These are phyloP conservation scores for Pollenia labialis DNA, from an alignment of 2,888 invertebrate genomes.

Conservation along the genomic window DNA sequence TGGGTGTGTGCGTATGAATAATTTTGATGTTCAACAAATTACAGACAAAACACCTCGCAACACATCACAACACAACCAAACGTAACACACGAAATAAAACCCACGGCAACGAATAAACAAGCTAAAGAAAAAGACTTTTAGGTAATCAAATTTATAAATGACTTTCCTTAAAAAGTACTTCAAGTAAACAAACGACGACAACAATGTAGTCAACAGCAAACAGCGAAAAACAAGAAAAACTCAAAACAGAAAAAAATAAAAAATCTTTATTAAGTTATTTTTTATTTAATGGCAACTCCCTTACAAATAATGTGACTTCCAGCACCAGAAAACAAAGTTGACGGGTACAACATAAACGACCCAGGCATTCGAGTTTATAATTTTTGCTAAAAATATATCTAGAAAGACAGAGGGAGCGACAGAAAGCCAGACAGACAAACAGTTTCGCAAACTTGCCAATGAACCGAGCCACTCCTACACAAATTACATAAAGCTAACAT, in stretches of 20 bases:
- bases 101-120: constrained; percentile 36
- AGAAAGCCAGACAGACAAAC: neutral
- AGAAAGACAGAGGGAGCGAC: neutral
- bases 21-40: constrained; percentile 65
- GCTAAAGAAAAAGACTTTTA: constrained; percentile 43
- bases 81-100: constrained; percentile 35
- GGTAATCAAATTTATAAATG: constrained; percentile 71
- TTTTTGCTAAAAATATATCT: constrained; percentile 13
- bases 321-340: constrained; percentile 11
- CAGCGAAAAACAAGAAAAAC: constrained; percentile 26
- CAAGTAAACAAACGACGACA: constrained; percentile 40
- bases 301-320: constrained; percentile 36
- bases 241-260: constrained; percentile 20
- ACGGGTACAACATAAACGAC: constrained; percentile 35
- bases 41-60: constrained; percentile 46
- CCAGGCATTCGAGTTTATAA: constrained; percentile 49
- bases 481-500: constrained; percentile 41
- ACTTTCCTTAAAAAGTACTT: constrained; percentile 70
- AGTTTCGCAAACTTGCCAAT: constrained; percentile 31
- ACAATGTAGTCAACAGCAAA: constrained; percentile 51
- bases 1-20: constrained; percentile 60
- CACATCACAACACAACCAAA: neutral
- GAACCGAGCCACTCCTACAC: constrained; percentile 58
- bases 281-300: constrained; percentile 66
- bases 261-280: constrained; percentile 71